Conservation (phyloP, 1,140 invertebrate genomes). For the Drosophila bipectinata region DNA sequence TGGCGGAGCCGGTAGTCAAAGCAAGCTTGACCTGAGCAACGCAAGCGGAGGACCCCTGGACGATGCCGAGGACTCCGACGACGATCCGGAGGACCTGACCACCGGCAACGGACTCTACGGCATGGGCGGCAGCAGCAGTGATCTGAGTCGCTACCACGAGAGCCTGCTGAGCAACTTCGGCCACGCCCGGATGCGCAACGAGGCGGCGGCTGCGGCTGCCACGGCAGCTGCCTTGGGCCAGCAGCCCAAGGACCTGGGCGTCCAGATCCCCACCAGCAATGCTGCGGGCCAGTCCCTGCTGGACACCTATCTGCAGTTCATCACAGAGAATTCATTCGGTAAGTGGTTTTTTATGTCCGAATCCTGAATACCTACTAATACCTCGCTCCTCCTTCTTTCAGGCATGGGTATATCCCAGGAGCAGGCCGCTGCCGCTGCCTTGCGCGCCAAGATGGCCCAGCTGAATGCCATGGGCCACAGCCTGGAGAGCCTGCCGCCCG, state of each 20-base stretch:
- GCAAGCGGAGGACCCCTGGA: conserved; percentile 80
- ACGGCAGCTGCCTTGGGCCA: conserved; percentile 79
- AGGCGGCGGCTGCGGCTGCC: conserved; percentile 84
- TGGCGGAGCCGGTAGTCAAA: conserved; percentile 87
- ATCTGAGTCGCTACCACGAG: conserved; percentile 77
- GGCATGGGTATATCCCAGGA: conserved; percentile 85
- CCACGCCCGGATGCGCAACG: conserved; percentile 84
- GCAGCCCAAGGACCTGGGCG: conserved; percentile 84
- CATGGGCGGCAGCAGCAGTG: conserved; percentile 58
- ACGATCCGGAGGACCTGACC: conserved; percentile 93
- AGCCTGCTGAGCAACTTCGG: conserved; percentile 85
- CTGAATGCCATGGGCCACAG: conserved; percentile 88
- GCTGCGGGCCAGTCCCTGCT: conserved; percentile 89
- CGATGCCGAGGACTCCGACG: conserved; percentile 85
- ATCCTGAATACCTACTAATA: neutral
- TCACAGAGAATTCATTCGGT: conserved; percentile 91
- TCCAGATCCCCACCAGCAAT: conserved; percentile 79
- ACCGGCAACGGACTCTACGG: conserved; percentile 84
- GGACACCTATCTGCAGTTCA: conserved; percentile 93
- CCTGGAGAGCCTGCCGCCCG: conserved; percentile 84
- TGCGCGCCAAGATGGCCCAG: conserved; percentile 89
- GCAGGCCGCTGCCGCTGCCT: conserved; percentile 85
- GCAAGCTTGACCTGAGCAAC: conserved; percentile 88
- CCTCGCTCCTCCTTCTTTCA: conserved; percentile 17
- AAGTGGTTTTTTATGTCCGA: conserved; percentile 46